These are phyloP conservation scores for Montipora sp. DNA, from an alignment of 64 coral and sea anemone species.

Conservation along the genomic window DNA sequence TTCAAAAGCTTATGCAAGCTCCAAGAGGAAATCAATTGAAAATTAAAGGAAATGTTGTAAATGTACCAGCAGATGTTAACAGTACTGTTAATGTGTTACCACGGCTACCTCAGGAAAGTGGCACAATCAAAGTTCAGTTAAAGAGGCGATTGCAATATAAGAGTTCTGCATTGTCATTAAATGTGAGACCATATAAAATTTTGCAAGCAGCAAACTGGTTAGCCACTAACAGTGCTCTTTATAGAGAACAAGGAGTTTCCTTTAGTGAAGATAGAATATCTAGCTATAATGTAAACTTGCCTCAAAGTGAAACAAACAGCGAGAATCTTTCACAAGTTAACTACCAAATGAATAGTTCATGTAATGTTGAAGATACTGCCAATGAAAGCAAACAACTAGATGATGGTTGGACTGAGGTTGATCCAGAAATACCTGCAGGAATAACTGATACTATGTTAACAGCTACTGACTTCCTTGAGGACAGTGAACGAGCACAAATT, in stretches of 20 bases:
- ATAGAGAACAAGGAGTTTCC: slow-evolving; percentile 20
- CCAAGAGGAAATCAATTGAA: no score
- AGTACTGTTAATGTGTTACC: slow-evolving; percentile 18
- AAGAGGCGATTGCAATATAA: slow-evolving; percentile 24
- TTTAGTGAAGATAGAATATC: neutral
- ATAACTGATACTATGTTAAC: no score
- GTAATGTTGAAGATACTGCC: no score
- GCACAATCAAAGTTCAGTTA: slow-evolving; percentile 26
- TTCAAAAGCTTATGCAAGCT: no score
- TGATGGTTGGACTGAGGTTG: no score
- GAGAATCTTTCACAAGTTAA: neutral
- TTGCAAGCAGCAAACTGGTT: slow-evolving; percentile 23
- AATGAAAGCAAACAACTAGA: neutral
- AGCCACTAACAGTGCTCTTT: neutral
- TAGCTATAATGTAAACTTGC: neutral
- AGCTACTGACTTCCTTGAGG: no score
- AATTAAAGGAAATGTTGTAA: neutral
- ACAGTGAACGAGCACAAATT: no score
- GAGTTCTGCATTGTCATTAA: slow-evolving; percentile 22
- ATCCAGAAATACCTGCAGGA: no score
- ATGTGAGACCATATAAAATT: slow-evolving; percentile 12
- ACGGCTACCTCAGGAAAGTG: neutral
- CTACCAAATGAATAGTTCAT: no score
- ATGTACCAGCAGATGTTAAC: slow-evolving; percentile 35
- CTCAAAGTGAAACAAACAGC: neutral